Evolutionary conservation across 2,888 invertebrate species (phyloP).

Genomic region (Napeogenes sylphis): DNA sequence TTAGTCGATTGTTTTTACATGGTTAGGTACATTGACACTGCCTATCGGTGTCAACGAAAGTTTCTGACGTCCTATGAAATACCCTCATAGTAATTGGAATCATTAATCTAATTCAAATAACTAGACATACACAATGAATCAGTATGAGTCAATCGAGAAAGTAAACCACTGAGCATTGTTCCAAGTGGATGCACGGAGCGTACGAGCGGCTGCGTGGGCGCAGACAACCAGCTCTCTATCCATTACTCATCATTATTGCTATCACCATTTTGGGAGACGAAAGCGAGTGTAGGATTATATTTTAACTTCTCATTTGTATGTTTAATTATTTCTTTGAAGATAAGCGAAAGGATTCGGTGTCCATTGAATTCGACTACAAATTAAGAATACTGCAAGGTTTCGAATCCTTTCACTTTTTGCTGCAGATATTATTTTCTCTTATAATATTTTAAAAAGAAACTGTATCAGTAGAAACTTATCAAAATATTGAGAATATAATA

Average conservation of each 20-base stretch:
- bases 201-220: constrained; percentile 62
- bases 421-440: neutral
- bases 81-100: constrained; percentile 52
- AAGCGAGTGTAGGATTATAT: constrained; percentile 69
- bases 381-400: constrained; percentile 6
- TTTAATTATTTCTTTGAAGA: constrained; percentile 46
- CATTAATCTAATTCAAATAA: constrained; percentile 69
- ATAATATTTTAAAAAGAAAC: neutral
- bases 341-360: constrained; percentile 31
- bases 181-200: constrained; percentile 72
- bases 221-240: constrained; percentile 74
- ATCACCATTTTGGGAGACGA: constrained; percentile 71
- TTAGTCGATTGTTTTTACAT: too few species aligned
- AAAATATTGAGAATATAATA: too few species aligned
- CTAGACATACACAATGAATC: constrained; percentile 69
- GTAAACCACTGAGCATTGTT: constrained; percentile 77
- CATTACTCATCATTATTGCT: constrained; percentile 77
- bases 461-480: neutral
- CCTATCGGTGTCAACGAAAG: constrained; percentile 28
- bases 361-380: constrained; percentile 8
- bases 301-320: constrained; percentile 44
- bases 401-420: constrained; percentile 19
- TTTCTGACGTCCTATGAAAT: constrained; percentile 43
- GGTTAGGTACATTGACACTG: constrained; percentile 1
- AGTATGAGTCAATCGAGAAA: constrained; percentile 76